Evolutionary conservation across 2,888 invertebrate genomes (phyloP), one percentile per base, ranked within the genome.

Genomic region (Sisyra nigra): DNA sequence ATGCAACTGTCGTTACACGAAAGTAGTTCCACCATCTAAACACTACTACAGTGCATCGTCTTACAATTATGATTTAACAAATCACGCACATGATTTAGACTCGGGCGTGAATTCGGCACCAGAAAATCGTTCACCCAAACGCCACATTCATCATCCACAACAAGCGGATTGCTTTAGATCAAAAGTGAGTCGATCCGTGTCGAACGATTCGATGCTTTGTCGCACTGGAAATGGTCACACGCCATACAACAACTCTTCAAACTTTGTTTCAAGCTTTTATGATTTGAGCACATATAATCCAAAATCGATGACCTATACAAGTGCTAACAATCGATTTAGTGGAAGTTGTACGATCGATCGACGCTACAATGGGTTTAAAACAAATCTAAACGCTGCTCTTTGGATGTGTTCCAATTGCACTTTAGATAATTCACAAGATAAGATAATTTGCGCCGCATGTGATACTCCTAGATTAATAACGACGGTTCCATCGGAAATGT

Each of bases 351-450:
- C 44, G 68, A 68, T 45, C 57, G 69, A 40, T 63, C 62, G 51
- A 67, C 68, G 4, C 67, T 66, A 49, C 17, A 15, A 35, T 35
- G 18, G 37, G 9, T 49, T 47, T 38, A 66, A 66, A 39, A 64
- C 65, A 49, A 65, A 65, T 48, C 67, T 66, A 54, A 67, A 68
- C 67, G 67, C 68, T 47, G 48, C 66, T 44, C 65, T 69, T 41
- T 82, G 82, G 82, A 72, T 77, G 10, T 82, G 82, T 55, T 71
- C 71, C 51, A 72, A 80, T 53, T 86, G 86, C 57, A 86, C 86
- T 1, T 61, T 85, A 30, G 73, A 81, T 50, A 86, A 86, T 62
- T 68, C 74, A 41, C 71, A 71, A 0, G 69, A 72, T 19, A 66
- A 72, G 47, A 71, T 73, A 5, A 69, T 77, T 46, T 86, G 86